These are phyloP conservation scores for Liasis olivaceus DNA, from an alignment of 2,797 vertebrate genomes.

Conservation along the genomic window DNA sequence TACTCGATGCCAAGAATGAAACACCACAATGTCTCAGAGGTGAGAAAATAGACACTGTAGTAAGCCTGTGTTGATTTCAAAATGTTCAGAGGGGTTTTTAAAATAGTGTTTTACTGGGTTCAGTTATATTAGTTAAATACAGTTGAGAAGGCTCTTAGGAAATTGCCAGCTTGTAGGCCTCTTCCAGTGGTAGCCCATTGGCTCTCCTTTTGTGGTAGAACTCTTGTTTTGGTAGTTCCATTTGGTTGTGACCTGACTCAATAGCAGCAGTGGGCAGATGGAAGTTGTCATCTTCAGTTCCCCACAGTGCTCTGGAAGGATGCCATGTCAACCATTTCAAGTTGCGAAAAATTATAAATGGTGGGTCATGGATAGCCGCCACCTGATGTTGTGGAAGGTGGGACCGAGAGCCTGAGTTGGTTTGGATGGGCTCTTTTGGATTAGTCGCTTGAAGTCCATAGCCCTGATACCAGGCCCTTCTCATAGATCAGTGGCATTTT, in stretches of 20 bases:
- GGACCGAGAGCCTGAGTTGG: background rate
- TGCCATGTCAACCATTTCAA: background rate
- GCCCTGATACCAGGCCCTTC: no score
- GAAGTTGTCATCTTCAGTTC: background rate
- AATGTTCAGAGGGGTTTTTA: background rate
- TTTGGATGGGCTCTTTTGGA: no score
- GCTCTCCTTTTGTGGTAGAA: no score
- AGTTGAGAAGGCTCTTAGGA: background rate
- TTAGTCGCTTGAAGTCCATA: no score
- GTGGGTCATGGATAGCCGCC: background rate
- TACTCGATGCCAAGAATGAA: conserved; percentile 62
- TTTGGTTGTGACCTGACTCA: background rate
- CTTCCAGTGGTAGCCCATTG: background rate
- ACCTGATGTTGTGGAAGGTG: background rate
- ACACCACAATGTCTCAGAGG: conserved; percentile 61
- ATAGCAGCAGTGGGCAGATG: background rate
- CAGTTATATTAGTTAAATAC: background rate
- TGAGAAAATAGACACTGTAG: conserved; percentile 46
- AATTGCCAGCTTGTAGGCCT: background rate
- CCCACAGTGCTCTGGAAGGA: background rate
- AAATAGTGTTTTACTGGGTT: background rate
- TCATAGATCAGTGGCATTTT: no score
- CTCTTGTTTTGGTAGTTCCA: no score
- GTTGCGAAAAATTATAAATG: background rate
- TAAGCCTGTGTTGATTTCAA: background rate